Base-by-base conservation (phyloP, 2,797 vertebrate species). In the Anas georgica region DNA sequence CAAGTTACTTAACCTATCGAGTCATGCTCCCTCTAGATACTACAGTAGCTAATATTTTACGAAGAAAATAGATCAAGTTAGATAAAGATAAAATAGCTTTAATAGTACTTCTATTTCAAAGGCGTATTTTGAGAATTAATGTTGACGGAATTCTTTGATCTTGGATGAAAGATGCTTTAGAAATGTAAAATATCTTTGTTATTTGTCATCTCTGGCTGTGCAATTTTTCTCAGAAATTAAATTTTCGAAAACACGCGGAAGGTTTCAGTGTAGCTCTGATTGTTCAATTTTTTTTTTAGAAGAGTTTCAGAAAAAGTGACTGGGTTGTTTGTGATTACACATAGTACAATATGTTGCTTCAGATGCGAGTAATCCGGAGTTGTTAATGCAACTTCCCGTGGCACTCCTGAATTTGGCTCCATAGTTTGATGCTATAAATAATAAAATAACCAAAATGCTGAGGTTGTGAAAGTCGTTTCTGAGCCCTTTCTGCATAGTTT, bases 91-190 rank as follows among this genome's bases (percentile, higher is more conserved):
- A 95, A 93, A 89, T 94, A 75, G 25, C 62, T 89, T 87, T 91
- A 90, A 94, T 81, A 86, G 81, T 52, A 91, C 68, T 96, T 87
- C 69, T 83, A 8, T 94, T 90, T 96, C 95, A 96, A 94, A 88
- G 83, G 22, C 77, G 64, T 84, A 87, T 94, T 96, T 93, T 64
- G 81, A 94, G 81, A 87, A 87, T 95, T 91, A 77, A 74, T 86
- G 90, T 88, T 82, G 90, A 88, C 84, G 41, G 78, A 45, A 54
- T 68, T 95, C 78, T 96, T 96, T 96, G 93, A 96, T 96, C 90
- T 91, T 59, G 95, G 93, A 95, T 96, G 95, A 97, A 95, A 97
- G 94, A 90, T 95, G 90, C 83, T 89, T 97, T 85, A 96, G 95
- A 96, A 96, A 95, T 96, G 88, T 95, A 95, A 96, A 96, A 69